A percentile compares a stretch with the other conserved stretches of the same genome.
phyloP scores from a whole-genome alignment of 2,113 vertebrate species.

The Vanacampus margaritifer region DNA sequence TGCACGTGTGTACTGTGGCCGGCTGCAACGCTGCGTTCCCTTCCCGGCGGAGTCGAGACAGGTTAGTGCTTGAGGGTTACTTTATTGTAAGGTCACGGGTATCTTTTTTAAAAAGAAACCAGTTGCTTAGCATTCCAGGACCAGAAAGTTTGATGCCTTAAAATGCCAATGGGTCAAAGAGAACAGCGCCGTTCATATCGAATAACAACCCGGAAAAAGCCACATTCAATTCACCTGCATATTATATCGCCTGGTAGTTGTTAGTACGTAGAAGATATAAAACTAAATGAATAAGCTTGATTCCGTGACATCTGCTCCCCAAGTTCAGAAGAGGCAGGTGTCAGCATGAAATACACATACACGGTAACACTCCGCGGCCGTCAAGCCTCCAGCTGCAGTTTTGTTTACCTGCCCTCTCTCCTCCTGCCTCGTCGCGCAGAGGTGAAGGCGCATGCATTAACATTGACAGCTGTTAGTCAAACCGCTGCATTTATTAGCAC shows the following conservation, averaged over 20 bases:
- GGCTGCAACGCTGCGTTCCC: slow-evolving; percentile 98
- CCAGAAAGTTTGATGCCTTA: background rate
- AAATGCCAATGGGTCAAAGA: background rate
- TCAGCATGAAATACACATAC: slow-evolving; percentile 26
- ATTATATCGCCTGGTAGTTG: slow-evolving; percentile 44
- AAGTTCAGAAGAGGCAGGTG: slow-evolving; percentile 51
- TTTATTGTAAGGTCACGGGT: background rate
- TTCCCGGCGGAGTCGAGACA: slow-evolving; percentile 97
- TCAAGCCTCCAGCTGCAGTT: slow-evolving; percentile 38
- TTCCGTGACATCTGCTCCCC: slow-evolving; percentile 61
- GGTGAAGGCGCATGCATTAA: slow-evolving; percentile 88
- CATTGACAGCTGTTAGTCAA: slow-evolving; percentile 79
- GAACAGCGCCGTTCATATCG: background rate
- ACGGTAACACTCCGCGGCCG: slow-evolving; percentile 13
- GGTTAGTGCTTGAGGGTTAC: slow-evolving; percentile 79
- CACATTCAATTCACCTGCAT: slow-evolving; percentile 15
- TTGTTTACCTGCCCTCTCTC: slow-evolving; percentile 67
- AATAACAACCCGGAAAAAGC: background rate
- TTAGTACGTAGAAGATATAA: slow-evolving; percentile 29
- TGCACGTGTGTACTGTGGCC: slow-evolving; percentile 98
- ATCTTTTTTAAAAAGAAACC: background rate
- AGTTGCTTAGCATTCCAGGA: background rate
- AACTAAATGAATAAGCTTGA: slow-evolving; percentile 33
- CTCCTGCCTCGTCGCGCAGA: slow-evolving; percentile 81
- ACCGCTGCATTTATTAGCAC: slow-evolving; percentile 88